These are phyloP conservation scores for Batillaria attramentaria DNA, from an alignment of 1,140 invertebrate genomes.

Conservation along the genomic window DNA sequence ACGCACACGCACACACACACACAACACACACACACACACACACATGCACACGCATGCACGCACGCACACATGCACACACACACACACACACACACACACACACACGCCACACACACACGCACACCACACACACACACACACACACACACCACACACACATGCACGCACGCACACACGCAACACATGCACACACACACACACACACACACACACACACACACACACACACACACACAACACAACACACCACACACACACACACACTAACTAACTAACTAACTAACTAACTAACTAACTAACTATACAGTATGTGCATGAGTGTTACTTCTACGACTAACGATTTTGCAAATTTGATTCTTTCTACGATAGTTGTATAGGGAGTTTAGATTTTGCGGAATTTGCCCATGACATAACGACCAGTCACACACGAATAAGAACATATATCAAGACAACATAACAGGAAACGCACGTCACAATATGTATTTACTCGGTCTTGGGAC, in stretches of 20 bases:
- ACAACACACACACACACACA: background rate
- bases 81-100: background rate
- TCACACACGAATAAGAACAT: too few relatives aligned
- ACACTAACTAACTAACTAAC: background rate
- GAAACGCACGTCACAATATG: too few relatives aligned
- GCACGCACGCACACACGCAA: too few relatives aligned
- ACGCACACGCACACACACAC: background rate
- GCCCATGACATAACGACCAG: too few relatives aligned
- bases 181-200: background rate
- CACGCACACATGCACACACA: background rate
- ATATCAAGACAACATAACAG: too few relatives aligned
- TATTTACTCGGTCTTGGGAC: too few relatives aligned
- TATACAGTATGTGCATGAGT: too few relatives aligned
- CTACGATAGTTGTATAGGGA: too few relatives aligned
- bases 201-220: background rate
- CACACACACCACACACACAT: too few relatives aligned
- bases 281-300: background rate
- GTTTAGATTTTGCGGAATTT: too few relatives aligned
- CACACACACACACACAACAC: background rate
- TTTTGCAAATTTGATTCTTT: too few relatives aligned
- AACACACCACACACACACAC: background rate
- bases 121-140: background rate
- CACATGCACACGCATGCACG: background rate
- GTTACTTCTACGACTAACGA: too few relatives aligned
- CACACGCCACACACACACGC: conserved; percentile 13